phyloP scores from a whole-genome alignment of 2,888 invertebrate genomes.

The Drosophila helvetica region DNA sequence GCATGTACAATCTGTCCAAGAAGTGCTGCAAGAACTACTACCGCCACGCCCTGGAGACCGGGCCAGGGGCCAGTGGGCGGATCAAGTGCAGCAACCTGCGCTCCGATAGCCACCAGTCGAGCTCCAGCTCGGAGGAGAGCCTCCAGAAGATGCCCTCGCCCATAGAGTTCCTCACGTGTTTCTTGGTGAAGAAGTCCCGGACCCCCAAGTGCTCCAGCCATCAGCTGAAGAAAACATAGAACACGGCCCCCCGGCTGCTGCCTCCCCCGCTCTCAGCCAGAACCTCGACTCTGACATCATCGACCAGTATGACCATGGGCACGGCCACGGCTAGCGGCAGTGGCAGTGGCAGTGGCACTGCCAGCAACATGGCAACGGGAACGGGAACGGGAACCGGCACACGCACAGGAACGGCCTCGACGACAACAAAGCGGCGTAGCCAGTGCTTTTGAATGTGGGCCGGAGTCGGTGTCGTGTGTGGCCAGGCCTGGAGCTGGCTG shows the following conservation, averaged over 20 bases:
- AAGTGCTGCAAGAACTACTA: constrained; percentile 83
- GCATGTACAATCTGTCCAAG: constrained; percentile 82
- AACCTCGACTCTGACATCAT: constrained; percentile 35
- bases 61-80: constrained; percentile 54
- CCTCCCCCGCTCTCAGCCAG: constrained; percentile 39
- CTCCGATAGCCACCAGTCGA: constrained; percentile 55
- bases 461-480: constrained; percentile 72
- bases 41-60: constrained; percentile 70
- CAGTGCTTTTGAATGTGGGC: constrained; percentile 77
- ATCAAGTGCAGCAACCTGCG: constrained; percentile 62
- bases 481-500: constrained; percentile 70
- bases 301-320: constrained; percentile 21
- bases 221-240: constrained; percentile 78
- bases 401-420: constrained; percentile 15
- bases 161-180: constrained; percentile 82
- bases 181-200: constrained; percentile 82
- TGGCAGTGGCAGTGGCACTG: not conserved
- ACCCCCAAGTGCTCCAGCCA: constrained; percentile 58
- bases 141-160: constrained; percentile 82
- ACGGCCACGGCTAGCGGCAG: constrained; percentile 11
- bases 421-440: constrained; percentile 63
- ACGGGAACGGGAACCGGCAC: constrained; percentile 19
- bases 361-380: not conserved
- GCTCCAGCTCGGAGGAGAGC: constrained; percentile 82
- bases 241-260: constrained; percentile 70